phyloP scores from a whole-genome alignment of 2,888 invertebrate species.

The Cosmia pyralina region DNA sequence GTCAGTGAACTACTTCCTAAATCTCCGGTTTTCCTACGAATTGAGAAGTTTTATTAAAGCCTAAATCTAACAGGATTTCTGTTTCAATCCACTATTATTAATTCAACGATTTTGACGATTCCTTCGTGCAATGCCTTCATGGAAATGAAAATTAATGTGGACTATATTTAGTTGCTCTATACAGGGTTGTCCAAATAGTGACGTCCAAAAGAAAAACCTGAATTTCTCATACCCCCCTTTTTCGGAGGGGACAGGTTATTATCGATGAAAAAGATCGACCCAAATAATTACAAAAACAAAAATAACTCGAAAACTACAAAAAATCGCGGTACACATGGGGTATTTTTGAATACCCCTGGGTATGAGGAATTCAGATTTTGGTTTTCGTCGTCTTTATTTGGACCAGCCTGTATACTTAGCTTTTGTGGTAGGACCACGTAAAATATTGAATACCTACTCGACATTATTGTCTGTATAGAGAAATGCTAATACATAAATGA shows the following conservation, averaged over 20 bases:
- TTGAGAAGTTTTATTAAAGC: constrained; percentile 2
- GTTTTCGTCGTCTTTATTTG: too few species aligned
- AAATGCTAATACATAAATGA: not conserved
- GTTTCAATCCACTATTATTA: not conserved
- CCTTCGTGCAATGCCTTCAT: not conserved
- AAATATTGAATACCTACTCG: not conserved
- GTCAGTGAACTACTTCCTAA: constrained; percentile 9
- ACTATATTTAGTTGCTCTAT: not conserved
- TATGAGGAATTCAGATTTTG: too few species aligned
- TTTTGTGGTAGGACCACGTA: not conserved
- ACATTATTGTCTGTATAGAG: not conserved
- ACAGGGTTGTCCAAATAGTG: too few species aligned
- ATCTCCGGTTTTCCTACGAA: constrained; percentile 29
- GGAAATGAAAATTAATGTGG: not conserved
- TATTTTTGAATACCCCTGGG: too few species aligned
- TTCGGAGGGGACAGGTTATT: too few species aligned
- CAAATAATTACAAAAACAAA: too few species aligned
- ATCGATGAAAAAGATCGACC: too few species aligned
- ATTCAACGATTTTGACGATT: not conserved
- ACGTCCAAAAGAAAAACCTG: too few species aligned
- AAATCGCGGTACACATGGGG: too few species aligned
- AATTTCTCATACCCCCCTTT: too few species aligned
- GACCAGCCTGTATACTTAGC: not conserved
- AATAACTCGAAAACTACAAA: too few species aligned
- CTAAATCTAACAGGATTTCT: constrained; percentile 1